Evolutionary conservation across 2,797 vertebrate genomes (phyloP), one percentile per base, ranked within the genome.

Genomic region (Argya squamiceps): DNA sequence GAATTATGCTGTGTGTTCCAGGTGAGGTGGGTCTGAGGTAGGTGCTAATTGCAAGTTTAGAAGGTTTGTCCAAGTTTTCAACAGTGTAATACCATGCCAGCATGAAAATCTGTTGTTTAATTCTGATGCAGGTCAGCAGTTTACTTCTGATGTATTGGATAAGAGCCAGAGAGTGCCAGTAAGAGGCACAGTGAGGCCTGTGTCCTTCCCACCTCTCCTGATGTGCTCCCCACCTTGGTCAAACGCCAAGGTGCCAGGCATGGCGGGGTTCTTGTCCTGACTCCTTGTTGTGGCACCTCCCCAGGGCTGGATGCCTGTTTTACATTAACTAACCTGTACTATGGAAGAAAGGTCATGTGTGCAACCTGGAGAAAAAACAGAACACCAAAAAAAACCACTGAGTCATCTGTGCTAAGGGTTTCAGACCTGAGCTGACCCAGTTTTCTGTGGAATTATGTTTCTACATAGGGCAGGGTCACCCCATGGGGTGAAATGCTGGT

Each of bases 321-420:
- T 47, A 89, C 53, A 96, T 96, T 97, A 96, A 95, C 95, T 91
- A 94, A 87, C 77, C 71, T 87, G 88, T 53, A 52, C 92, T 65
- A 6, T 70, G 74, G 90, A 89, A 70, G 83, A 80, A 95, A 92
- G 90, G 93, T 92, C 83, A 6, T 11, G 16, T 74, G 58, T 39
- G 36, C 91, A 90, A 82, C n/a, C 34, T 59, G 30, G 30, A 78
- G 49, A 2, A 58, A 73, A 78, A 69, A 41, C 23, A 68, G 17
- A 34, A 14, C 16, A 49, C 22, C 3, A 13, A 58, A 52, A 60
- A 70, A 81, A 69, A 6, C 0, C 34, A 71, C 64, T 3, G 17
- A 78, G 37, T 93, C 88, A 91, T 67, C 50, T 4, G 0, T 73
- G 43, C 44, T 55, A 39, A 4, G 7, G 49, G 65, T 84, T 81